Evolutionary conservation across 2,113 vertebrate species (phyloP).

Genomic region (Ailurus styani): DNA sequence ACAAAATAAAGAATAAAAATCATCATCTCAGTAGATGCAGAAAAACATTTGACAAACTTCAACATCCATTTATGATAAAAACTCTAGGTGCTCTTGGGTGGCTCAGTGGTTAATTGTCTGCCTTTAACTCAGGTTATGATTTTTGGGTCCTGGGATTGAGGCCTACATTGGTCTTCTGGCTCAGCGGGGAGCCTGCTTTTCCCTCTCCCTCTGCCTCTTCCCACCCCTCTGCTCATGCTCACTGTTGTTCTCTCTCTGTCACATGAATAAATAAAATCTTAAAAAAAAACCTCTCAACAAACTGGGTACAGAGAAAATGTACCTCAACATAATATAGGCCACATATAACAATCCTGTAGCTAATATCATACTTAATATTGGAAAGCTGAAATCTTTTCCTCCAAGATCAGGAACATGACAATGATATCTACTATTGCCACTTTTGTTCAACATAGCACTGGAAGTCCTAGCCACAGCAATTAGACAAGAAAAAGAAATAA

Average conservation of each 20-base stretch:
- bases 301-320: neutral
- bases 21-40: neutral
- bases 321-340: neutral
- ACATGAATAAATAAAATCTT: neutral
- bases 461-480: neutral
- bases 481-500: neutral
- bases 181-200: neutral
- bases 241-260: neutral
- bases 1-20: neutral
- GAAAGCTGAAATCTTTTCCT: neutral
- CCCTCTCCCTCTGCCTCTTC: neutral
- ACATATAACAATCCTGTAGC: neutral
- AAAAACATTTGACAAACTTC: neutral
- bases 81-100: neutral
- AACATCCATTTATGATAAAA: neutral
- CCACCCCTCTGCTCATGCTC: neutral
- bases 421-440: neutral
- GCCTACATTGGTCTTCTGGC: neutral
- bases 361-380: neutral
- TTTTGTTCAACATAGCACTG: neutral
- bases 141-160: neutral
- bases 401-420: neutral
- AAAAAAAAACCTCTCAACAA: neutral
- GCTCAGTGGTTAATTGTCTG: neutral
- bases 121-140: neutral